Base-by-base conservation (phyloP, 1,140 invertebrate species). In the Carposina sasakii region DNA sequence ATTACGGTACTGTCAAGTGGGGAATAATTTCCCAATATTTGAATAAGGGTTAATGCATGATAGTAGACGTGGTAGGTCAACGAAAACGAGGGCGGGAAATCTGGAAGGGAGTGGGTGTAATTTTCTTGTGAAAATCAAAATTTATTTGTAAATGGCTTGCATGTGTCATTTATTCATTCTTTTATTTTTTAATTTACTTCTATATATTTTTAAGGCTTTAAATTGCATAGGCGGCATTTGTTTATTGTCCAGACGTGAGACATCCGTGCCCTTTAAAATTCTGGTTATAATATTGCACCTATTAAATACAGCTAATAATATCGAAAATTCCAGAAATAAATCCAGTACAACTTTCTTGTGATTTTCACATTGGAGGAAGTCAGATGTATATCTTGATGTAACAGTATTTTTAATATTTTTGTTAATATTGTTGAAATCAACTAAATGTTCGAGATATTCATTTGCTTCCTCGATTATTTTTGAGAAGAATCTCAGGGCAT, bases 381-480 rank as follows among this genome's bases (percentile, higher is more conserved):
- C 43, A 15, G 34, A 33, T n/a, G 30, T 19, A 45, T 45, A 40
- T 37, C 39, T 48, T 19, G 46, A 48, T 12, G 6, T 2, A 10
- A 41, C 31, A 15, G 30, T 20, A 3, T 13, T 6, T 31, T 28
- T 48, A 17, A 48, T 39, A 3, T 30, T 28, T 31, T 48, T 9
- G 20, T 5, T 21, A 45, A 48, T 37, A 28, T 40, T 30, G 22
- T 17, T 40, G 17, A 8, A 15, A 13, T 48, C 15, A 6, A 21
- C 5, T 6, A 40, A 1, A 5, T 2, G 12, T 50, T 52, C 50
- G 16, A 53, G 49, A 26, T 49, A 57, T 49, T 49, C 21, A 21
- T 48, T 45, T 23, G 55, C 22, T 20, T 48, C 40, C 16, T 41
- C 16, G 12, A 44, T 28, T 20, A 57, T 40, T 6, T 26, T 2